Evolutionary conservation across 2,113 vertebrate genomes (phyloP).

Genomic region (Nibea albiflora): DNA sequence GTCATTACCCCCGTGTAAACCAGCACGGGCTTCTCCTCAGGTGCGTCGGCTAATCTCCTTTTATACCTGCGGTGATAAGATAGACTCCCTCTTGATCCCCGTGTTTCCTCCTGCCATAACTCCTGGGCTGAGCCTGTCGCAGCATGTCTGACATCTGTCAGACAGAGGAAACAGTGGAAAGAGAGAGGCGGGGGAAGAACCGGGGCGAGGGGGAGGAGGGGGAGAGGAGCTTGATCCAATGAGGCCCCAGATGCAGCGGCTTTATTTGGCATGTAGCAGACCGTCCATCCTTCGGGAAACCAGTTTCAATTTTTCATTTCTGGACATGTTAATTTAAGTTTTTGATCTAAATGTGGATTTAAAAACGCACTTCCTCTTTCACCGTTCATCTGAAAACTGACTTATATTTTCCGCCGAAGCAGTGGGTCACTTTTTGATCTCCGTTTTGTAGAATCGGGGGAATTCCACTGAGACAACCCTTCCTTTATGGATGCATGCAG

Average conservation of each 20-base stretch:
- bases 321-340: neutral
- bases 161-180: slow-evolving; percentile 25
- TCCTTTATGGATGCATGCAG: slow-evolving; percentile 24
- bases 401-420: slow-evolving; percentile 8
- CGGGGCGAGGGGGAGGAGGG: neutral
- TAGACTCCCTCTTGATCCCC: slow-evolving; percentile 64
- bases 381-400: slow-evolving; percentile 1
- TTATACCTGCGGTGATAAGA: slow-evolving; percentile 69
- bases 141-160: slow-evolving; percentile 71
- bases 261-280: slow-evolving; percentile 15
- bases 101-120: slow-evolving; percentile 63
- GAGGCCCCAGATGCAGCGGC: slow-evolving; percentile 37
- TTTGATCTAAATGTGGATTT: slow-evolving; percentile 32
- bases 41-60: slow-evolving; percentile 65
- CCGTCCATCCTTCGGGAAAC: slow-evolving; percentile 13
- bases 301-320: neutral
- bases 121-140: slow-evolving; percentile 61
- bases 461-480: slow-evolving; percentile 65
- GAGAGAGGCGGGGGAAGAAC: neutral
- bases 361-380: neutral
- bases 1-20: slow-evolving; percentile 62
- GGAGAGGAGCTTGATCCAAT: slow-evolving; percentile 22
- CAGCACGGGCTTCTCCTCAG: slow-evolving; percentile 51
- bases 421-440: slow-evolving; percentile 51
- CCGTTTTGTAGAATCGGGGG: slow-evolving; percentile 40